phyloP scores from a whole-genome alignment of 2,797 vertebrate species.

The Helostoma temminkii region DNA sequence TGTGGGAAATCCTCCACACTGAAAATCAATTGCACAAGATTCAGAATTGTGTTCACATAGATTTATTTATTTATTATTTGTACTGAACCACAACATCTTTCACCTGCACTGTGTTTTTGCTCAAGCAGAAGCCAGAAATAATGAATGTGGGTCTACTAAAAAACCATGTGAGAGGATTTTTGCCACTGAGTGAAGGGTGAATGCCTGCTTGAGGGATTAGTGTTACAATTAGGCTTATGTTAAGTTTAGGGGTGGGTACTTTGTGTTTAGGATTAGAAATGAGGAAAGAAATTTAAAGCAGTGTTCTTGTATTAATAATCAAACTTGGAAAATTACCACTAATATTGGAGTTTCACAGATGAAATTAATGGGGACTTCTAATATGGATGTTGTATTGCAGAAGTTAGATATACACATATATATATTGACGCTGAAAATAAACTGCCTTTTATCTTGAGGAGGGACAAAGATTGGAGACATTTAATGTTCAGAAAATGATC shows the following conservation, averaged over 20 bases:
- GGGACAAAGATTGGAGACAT: constrained; percentile 6
- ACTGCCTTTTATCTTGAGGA: no score
- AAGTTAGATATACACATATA: not conserved
- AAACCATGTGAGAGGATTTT: constrained; percentile 51
- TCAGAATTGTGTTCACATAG: not conserved
- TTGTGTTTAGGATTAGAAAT: constrained; percentile 60
- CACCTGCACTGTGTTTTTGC: constrained; percentile 6
- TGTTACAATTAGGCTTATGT: constrained; percentile 48
- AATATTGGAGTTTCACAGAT: not conserved
- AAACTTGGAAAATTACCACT: constrained; percentile 5
- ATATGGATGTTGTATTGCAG: not conserved
- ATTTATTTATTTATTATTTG: constrained; percentile 21
- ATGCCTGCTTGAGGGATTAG: constrained; percentile 49
- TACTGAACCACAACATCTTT: constrained; percentile 2
- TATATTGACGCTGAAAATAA: no score
- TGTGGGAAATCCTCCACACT: constrained; percentile 32
- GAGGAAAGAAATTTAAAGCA: constrained; percentile 44
- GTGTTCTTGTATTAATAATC: constrained; percentile 23
- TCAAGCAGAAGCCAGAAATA: constrained; percentile 25
- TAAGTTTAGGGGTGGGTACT: constrained; percentile 40
- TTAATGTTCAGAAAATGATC: not conserved
- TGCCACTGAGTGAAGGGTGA: constrained; percentile 40
- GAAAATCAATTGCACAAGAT: constrained; percentile 4
- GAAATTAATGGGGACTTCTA: constrained; percentile 11
- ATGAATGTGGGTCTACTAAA: not conserved